Base-by-base conservation (phyloP, 1,140 invertebrate genomes). In the Caenorhabditis briggsae region DNA sequence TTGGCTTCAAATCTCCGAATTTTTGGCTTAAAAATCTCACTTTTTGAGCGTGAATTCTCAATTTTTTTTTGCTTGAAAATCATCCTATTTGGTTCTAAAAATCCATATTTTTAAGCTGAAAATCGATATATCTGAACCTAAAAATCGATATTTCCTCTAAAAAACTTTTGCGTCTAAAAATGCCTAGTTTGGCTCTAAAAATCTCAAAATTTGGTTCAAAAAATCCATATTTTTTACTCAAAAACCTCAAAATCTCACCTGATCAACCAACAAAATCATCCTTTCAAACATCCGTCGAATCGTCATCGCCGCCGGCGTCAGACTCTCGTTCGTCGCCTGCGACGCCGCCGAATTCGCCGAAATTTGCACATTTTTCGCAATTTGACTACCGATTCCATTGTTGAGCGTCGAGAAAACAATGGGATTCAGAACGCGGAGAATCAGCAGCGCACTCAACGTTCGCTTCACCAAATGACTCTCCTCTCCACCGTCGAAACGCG, bases 371-470 rank as follows among this genome's bases (percentile, higher is more conserved):
- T 12, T 43, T 43, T 78, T 78, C 46, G 70, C 70, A 53, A 78
- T 78, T 53, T 78, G 70, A 78, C 70, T 78, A 3, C 70, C 70
- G n/a, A 78, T n/a, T 50, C 70, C 70, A 5, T 46, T 46, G n/a
- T 78, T 78, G 1, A 78, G 11, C 14, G 70, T 50, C 7, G 70
- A 78, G 46, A 78, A 78, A 12, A 78, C 41, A 2, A 78, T 78
- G 0, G 70, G 70, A 78, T 78, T 78, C 1, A 78, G 70, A 16
- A 78, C 70, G 3, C 70, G 70, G 50, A 78, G 70, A 12, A 78
- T 78, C n/a, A 78, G 70, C 20, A 78, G 70, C 48, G 70, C 70
- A 50, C 70, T 78, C 33, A 78, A 50, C 12, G 70, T 78, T 23
- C 70, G 12, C 14, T 78, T 78, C n/a, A 78, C n/a, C n/a, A 78